These are phyloP conservation scores for Micronycteris hirsuta DNA, from an alignment of 2,113 vertebrate species.

Conservation along the genomic window DNA sequence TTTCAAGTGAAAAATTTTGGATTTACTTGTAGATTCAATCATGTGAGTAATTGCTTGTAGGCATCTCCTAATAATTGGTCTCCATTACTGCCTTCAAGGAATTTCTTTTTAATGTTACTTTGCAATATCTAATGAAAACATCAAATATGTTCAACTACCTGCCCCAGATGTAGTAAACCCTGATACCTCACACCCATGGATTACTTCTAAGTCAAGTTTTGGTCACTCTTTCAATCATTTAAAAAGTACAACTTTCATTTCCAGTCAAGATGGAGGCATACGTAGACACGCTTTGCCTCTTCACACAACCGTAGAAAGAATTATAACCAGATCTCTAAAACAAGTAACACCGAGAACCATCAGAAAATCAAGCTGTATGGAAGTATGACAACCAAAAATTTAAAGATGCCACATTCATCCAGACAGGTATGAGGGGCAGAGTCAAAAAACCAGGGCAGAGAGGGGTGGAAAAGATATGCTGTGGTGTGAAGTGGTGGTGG, in stretches of 20 bases:
- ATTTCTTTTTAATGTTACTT: not conserved
- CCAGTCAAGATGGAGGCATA: no score
- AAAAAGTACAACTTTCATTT: not conserved
- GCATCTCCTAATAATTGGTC: not conserved
- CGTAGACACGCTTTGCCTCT: no score
- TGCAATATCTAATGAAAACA: not conserved
- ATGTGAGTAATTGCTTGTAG: not conserved
- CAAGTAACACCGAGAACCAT: no score
- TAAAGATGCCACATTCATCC: no score
- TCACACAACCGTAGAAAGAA: no score
- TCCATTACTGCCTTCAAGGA: not conserved
- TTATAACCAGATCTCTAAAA: no score
- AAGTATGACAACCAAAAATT: no score
- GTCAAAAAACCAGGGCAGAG: no score
- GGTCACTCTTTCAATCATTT: not conserved
- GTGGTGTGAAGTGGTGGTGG: no score
- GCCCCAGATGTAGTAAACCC: not conserved
- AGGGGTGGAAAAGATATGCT: no score
- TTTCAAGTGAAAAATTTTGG: constrained; percentile 5
- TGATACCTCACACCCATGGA: not conserved
- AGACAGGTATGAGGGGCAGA: no score
- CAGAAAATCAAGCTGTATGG: no score
- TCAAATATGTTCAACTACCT: not conserved
- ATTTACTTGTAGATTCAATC: not conserved
- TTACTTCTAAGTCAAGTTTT: not conserved